phyloP scores from a whole-genome alignment of 2,797 vertebrate genomes.

The Pseudotriccus pelzelni region DNA sequence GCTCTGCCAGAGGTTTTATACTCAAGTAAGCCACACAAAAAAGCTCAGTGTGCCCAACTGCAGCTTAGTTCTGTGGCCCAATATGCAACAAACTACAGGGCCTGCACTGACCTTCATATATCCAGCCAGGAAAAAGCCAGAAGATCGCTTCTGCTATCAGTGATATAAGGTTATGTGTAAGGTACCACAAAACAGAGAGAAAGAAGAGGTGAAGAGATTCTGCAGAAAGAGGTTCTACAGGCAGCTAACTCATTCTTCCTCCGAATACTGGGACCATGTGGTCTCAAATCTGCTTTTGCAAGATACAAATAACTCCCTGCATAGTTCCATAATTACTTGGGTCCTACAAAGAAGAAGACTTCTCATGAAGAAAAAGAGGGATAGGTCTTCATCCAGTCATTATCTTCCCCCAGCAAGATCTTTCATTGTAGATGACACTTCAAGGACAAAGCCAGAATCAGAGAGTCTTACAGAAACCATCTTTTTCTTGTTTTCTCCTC shows the following conservation, averaged over 20 bases:
- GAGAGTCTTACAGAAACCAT: background rate
- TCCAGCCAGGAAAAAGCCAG: background rate
- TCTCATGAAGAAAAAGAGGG: background rate
- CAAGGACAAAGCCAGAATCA: background rate
- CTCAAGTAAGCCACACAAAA: background rate
- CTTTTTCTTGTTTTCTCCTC: background rate
- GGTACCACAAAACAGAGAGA: background rate
- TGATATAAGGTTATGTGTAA: background rate
- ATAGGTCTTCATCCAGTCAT: background rate
- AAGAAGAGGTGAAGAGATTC: background rate
- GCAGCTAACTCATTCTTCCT: background rate
- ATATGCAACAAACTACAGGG: background rate
- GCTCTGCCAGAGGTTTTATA: background rate
- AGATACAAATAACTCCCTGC: background rate
- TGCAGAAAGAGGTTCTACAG: background rate
- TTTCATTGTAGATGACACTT: background rate
- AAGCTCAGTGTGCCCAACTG: background rate
- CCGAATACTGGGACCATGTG: background rate
- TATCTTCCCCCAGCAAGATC: background rate
- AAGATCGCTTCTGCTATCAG: background rate
- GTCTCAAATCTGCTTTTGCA: background rate
- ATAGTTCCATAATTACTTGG: background rate
- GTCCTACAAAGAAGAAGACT: background rate
- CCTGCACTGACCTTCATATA: background rate
- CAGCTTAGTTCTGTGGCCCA: background rate